Evolutionary conservation across 92 coral and sea anemone genomes (phyloP).

Genomic region (Micromussa lordhowensis): DNA sequence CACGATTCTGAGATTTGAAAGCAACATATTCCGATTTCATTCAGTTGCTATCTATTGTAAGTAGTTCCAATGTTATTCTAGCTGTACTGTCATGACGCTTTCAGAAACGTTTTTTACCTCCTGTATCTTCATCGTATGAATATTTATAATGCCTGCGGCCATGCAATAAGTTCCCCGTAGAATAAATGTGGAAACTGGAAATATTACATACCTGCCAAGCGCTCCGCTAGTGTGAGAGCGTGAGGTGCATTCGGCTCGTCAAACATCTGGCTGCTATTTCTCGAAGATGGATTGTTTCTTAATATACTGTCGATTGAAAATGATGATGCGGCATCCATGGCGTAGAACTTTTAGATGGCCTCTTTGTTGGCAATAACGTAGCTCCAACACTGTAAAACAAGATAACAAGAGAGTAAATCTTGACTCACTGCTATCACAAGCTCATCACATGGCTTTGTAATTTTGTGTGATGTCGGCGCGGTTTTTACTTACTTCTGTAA

Average conservation of each 20-base stretch:
- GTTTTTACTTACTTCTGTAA: not conserved
- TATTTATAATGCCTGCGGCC: not conserved
- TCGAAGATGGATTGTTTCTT: conserved; percentile 73
- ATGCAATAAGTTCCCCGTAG: not conserved
- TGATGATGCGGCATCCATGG: conserved; percentile 55
- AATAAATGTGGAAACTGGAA: not conserved
- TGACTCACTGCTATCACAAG: not conserved
- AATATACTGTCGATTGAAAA: conserved; percentile 94
- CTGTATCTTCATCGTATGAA: not conserved
- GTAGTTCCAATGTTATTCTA: not conserved
- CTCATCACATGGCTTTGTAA: conserved; percentile 8
- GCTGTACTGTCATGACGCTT: not conserved
- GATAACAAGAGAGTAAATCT: not conserved
- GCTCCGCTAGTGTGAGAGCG: conserved; percentile 93
- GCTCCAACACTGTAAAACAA: not conserved
- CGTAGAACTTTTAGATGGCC: not conserved
- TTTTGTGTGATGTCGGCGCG: conserved; percentile 8
- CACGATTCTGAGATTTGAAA: not conserved
- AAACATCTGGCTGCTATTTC: conserved; percentile 30
- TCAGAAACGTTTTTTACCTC: not conserved
- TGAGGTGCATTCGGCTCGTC: conserved; percentile 48
- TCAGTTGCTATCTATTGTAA: not conserved
- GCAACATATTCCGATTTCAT: not conserved
- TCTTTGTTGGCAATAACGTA: not conserved
- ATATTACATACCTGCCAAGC: conserved; percentile 85